Base-by-base conservation (phyloP, 2,797 vertebrate species). In the Pelodytes ibericus region DNA sequence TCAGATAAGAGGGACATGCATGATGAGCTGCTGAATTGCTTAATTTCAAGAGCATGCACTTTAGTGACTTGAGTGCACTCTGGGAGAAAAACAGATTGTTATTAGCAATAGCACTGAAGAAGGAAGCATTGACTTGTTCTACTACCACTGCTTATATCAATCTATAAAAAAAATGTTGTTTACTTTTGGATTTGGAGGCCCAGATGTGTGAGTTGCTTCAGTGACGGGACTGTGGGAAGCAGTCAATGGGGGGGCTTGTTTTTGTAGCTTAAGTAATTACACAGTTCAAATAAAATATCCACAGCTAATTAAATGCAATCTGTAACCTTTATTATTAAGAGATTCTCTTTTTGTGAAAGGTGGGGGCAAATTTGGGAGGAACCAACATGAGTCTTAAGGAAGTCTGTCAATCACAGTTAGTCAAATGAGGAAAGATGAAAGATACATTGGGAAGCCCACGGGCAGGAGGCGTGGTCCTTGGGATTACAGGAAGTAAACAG, bases 401-500 rank as follows among this genome's bases (percentile, higher is more conserved):
- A 47, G 49, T 27, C 67, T 71, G 67, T 77, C 74, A 71, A 77
- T 77, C 74, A 71, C 49, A 71, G 49, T 71, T 71, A 71, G 67
- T 65, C 67, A 71, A 71, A 62, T 58, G 33, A 64, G 29, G 67
- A 26, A 49, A 65, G 74, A 77, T 77, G 60, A 77, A 77, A 77
- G 74, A 27, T 56, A 27, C 15, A 13, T 47, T 29, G 30, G 25
- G 60, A 71, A 57, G 67, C 67, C 73, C 49, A 64, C 39, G 33
- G 74, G 74, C 74, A 57, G 67, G 49, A 56, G 74, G 74, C 27
- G 67, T 62, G 44, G 59, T 71, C 64, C 30, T 57, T 44, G 74
- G 59, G 59, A 49, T 58, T 64, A 64, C 31, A 64, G 74, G 49
- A 77, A 77, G 67, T 67, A 77, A 77, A 64, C 60, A 47, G 67